These are phyloP conservation scores for Microctonus aethiopoides DNA, from an alignment of 2,888 invertebrate species.

Conservation along the genomic window DNA sequence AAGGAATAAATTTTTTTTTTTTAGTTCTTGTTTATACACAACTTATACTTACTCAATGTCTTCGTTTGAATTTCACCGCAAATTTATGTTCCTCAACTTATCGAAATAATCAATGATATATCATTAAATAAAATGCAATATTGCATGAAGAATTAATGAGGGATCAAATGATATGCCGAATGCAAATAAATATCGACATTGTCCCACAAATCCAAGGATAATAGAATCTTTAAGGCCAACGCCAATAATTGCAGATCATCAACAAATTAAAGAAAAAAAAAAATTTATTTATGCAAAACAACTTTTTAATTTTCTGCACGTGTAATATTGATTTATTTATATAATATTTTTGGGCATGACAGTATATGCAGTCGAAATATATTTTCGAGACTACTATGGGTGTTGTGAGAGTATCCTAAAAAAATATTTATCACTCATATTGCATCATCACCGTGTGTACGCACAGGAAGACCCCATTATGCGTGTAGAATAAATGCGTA, in stretches of 20 bases:
- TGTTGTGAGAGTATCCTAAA: conserved; percentile 29
- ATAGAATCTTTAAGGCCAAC: not conserved
- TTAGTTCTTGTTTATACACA: not conserved
- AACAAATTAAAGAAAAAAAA: not conserved
- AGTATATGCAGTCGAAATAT: conserved; percentile 8
- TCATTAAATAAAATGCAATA: not conserved
- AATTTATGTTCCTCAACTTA: not conserved
- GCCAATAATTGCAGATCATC: not conserved
- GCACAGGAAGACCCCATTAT: conserved; percentile 5
- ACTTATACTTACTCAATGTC: not conserved
- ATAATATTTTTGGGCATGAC: not conserved
- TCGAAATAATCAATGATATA: not conserved
- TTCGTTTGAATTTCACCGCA: conserved; percentile 2
- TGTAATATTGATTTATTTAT: not conserved
- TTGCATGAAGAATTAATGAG: not conserved
- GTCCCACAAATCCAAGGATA: not conserved
- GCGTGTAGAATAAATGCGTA: conserved; percentile 26
- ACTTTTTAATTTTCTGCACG: conserved; percentile 2
- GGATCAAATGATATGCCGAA: not conserved
- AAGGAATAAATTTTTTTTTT: not conserved
- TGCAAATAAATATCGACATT: not conserved
- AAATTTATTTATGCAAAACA: not conserved
- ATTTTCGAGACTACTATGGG: conserved; percentile 20
- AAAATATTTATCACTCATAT: conserved; percentile 40
- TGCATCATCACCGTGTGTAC: conserved; percentile 31